A percentile compares a stretch with the other conserved stretches of the same genome.
Conservation (phyloP, 1,140 invertebrate species). For the Pogonus chalceus region DNA sequence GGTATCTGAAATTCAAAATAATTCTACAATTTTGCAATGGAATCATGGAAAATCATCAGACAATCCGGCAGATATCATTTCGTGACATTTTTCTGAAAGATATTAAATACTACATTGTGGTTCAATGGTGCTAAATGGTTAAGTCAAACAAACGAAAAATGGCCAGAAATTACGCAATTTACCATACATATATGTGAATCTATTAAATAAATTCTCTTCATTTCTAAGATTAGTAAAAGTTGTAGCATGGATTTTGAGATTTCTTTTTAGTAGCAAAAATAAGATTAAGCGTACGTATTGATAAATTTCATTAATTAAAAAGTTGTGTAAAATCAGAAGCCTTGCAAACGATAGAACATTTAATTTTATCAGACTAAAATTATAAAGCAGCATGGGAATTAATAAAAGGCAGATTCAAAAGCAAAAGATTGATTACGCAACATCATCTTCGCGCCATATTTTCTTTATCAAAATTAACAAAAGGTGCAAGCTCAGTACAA, state of each 20-base stretch:
- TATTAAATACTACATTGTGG: too few species aligned
- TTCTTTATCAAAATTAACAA: slow-evolving; percentile 17
- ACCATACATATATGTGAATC: too few species aligned
- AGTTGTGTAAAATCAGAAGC: too few species aligned
- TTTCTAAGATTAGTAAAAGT: too few species aligned
- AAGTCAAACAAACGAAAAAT: too few species aligned
- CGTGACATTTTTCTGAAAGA: too few species aligned
- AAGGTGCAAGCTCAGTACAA: slow-evolving; percentile 19
- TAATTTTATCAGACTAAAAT: slow-evolving; percentile 25
- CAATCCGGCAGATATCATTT: slow-evolving; percentile 22
- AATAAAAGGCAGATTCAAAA: slow-evolving; percentile 27
- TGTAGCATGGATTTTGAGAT: too few species aligned
- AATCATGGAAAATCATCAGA: slow-evolving; percentile 13
- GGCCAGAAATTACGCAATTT: too few species aligned
- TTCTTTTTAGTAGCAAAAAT: slow-evolving; percentile 9
- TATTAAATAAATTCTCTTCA: too few species aligned
- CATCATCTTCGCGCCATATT: slow-evolving; percentile 25
- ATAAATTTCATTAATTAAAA: too few species aligned
- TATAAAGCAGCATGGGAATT: slow-evolving; percentile 25
- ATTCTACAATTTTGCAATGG: slow-evolving; percentile 14
- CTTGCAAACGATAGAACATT: too few species aligned
- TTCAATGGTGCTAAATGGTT: too few species aligned
- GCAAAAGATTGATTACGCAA: slow-evolving; percentile 26
- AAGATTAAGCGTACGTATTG: neutral
- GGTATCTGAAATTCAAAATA: slow-evolving; percentile 19